A percentile compares a stretch with the other conserved stretches of the same genome.
Evolutionary conservation across 1,140 invertebrate genomes (phyloP).

Genomic region (Drosophila kepulauana): DNA sequence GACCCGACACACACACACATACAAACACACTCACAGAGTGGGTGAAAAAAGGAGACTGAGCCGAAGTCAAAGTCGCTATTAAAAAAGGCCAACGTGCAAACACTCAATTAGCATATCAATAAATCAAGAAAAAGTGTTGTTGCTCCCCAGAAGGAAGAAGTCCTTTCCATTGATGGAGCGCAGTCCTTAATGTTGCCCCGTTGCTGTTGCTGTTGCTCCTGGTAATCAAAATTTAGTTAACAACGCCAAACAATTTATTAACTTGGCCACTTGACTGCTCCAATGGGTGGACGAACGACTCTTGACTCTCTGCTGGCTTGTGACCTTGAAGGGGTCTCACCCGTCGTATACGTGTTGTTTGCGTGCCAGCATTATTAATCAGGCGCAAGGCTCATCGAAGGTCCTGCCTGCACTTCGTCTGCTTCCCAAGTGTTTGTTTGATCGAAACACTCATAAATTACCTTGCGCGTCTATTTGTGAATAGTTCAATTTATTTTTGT

Average conservation of each 20-base stretch:
- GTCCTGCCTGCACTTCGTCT: constrained; percentile 58
- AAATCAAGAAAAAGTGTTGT: constrained; percentile 76
- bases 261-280: constrained; percentile 44
- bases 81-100: constrained; percentile 72
- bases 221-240: constrained; percentile 81
- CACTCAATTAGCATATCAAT: constrained; percentile 82
- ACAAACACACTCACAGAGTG: constrained; percentile 22
- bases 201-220: constrained; percentile 10
- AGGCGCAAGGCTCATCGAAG: constrained; percentile 37
- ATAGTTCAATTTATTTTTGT: constrained; percentile 49
- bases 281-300: constrained; percentile 20
- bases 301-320: constrained; percentile 21
- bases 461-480: constrained; percentile 20
- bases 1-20: constrained; percentile 34
- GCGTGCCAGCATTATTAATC: constrained; percentile 76
- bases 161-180: constrained; percentile 3
- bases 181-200: background rate
- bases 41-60: background rate
- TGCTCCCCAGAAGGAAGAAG: constrained; percentile 4
- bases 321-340: constrained; percentile 53
- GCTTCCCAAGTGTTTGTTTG: constrained; percentile 34
- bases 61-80: constrained; percentile 40
- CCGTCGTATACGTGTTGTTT: constrained; percentile 69
- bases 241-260: constrained; percentile 80
- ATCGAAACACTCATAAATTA: constrained; percentile 49